Base-by-base conservation (phyloP, 2,888 invertebrate species). In the Silvanus unidentatus region DNA sequence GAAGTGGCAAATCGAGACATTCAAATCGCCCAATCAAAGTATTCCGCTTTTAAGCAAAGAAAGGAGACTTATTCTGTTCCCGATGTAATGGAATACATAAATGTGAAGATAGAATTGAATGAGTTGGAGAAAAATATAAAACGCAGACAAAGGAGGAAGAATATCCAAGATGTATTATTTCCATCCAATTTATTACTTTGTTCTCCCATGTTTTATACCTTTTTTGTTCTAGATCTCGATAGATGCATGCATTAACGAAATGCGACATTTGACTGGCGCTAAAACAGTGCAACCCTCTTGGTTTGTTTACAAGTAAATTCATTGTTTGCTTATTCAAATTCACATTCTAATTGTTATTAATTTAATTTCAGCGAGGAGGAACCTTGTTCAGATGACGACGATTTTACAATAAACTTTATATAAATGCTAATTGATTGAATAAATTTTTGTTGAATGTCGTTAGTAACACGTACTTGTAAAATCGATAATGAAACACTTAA, bases 51-150 rank as follows among this genome's bases (percentile, higher is more conserved):
- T 5, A 22, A 22, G 8, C 4, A 22, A 22, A 22, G 8, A 22
- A 22, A 22, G 22, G 3, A 22, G 22, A n/a, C n/a, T 8, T 22
- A 22, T 22, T 22, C 22, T 22, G 22, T 78, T 0, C 81, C 81
- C 0, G 76, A 78, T 45, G 64, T 80, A 1, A 72, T 80, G 71
- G 79, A 80, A 1, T 81, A 80, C 29, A 76, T 81, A 0, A 64
- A 66, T 28, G 67, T 77, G 0, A 78, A 79, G 54, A 70, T 73
- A 0, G 74, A 79, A 41, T 28, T 60, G 6, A 42, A 47, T 40
- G 55, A 56, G 12, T 34, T 57, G 14, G 49, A 47, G 12, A 63
- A 60, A 22, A 59, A 56, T 30, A 51, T 63, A 22, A 63, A 63
- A 47, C 30, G 57, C 73, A 57, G 57, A 58, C 35, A 46, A 3